Conservation (phyloP, 2,888 invertebrate species). For the Flabesymbios commensalis region DNA sequence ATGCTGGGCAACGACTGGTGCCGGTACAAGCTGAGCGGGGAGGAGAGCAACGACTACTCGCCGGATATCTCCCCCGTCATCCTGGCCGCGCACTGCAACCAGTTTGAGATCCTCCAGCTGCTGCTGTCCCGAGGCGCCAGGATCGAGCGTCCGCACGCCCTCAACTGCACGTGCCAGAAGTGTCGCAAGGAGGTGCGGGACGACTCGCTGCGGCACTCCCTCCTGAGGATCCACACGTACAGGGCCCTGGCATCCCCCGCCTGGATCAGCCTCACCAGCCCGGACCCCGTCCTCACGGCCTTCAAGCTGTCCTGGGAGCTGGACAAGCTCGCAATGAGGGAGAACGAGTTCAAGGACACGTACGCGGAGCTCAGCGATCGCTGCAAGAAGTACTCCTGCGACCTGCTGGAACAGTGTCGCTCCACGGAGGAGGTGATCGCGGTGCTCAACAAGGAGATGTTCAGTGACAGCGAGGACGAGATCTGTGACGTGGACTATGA, state of each 20-base stretch:
- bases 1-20: conserved; percentile 67
- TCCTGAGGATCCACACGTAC: conserved; percentile 64
- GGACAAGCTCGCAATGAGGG: conserved; percentile 62
- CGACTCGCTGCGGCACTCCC: conserved; percentile 65
- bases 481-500: conserved; percentile 8
- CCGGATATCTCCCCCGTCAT: conserved; percentile 64
- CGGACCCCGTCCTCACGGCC: conserved; percentile 65
- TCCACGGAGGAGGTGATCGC: conserved; percentile 66
- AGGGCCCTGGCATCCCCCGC: conserved; percentile 66
- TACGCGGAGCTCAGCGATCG: conserved; percentile 63
- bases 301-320: conserved; percentile 66
- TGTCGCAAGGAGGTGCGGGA: conserved; percentile 61
- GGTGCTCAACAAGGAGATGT: conserved; percentile 44
- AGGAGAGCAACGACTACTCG: conserved; percentile 65
- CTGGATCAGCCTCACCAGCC: conserved; percentile 66
- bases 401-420: conserved; percentile 65
- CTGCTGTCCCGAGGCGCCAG: conserved; percentile 63
- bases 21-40: conserved; percentile 52
- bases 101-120: conserved; percentile 67
- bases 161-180: conserved; percentile 62
- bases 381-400: conserved; percentile 66
- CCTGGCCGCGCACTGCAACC: conserved; percentile 65
- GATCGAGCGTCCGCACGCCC: conserved; percentile 63
- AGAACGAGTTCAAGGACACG: conserved; percentile 53
- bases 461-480: neutral